These are phyloP conservation scores for Aphelinus certus DNA, from an alignment of 1,140 invertebrate species.

Conservation along the genomic window DNA sequence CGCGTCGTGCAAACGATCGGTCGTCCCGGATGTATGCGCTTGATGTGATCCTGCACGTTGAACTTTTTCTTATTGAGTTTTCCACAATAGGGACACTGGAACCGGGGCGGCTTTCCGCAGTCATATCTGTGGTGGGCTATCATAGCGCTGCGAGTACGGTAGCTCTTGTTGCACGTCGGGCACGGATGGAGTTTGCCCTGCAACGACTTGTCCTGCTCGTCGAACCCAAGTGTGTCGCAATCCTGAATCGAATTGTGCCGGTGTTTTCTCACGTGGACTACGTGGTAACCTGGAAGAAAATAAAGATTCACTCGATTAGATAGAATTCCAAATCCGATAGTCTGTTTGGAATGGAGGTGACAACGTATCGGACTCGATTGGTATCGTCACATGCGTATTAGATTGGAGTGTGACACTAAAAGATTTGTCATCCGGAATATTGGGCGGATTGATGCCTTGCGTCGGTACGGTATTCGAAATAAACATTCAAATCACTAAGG, in stretches of 20 bases:
- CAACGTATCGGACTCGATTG: no score
- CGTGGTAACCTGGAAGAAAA: conserved; percentile 45
- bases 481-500: no score
- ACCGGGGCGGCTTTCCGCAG: conserved; percentile 62
- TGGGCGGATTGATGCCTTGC: no score
- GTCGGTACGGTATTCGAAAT: no score
- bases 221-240: background rate
- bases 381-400: no score
- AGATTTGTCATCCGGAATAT: no score
- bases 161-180: conserved; percentile 68
- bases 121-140: conserved; percentile 70
- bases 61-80: conserved; percentile 65
- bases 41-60: conserved; percentile 63
- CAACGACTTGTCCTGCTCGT: background rate
- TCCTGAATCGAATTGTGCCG: background rate
- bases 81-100: conserved; percentile 63
- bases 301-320: background rate
- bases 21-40: conserved; percentile 49
- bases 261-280: conserved; percentile 33
- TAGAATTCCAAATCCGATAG: background rate
- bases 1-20: conserved; percentile 49
- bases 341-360: no score
- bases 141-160: conserved; percentile 69
- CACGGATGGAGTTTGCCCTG: conserved; percentile 58
- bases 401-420: no score